Conservation (phyloP, 2,113 vertebrate species). For the Grantiella picta region DNA sequence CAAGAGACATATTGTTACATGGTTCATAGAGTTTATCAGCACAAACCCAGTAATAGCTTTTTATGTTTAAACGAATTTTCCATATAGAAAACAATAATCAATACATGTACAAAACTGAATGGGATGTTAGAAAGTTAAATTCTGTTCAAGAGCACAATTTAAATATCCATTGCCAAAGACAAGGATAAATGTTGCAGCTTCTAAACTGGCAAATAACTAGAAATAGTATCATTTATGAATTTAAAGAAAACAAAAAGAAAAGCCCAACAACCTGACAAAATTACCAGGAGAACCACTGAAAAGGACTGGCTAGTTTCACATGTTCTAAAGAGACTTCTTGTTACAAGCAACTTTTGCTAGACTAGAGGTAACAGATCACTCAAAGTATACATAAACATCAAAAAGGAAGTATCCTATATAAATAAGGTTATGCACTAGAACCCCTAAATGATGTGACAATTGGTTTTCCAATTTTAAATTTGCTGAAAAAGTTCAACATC, state of each 20-base stretch:
- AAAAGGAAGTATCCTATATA: neutral
- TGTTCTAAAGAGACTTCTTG: neutral
- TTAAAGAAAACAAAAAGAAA: neutral
- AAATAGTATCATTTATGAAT: neutral
- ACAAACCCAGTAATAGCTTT: neutral
- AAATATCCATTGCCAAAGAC: neutral
- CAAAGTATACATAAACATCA: neutral
- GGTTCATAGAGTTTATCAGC: neutral
- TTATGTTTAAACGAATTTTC: neutral
- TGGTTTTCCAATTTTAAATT: neutral
- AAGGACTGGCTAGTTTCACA: neutral
- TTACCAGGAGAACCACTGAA: neutral
- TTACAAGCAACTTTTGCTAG: neutral
- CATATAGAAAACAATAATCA: neutral
- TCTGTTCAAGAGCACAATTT: neutral
- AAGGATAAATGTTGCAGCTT: neutral
- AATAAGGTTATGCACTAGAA: neutral
- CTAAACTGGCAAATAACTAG: neutral
- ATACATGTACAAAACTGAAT: accelerated
- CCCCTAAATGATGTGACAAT: neutral
- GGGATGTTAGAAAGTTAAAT: neutral
- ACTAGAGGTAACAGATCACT: neutral
- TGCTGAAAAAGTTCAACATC: neutral
- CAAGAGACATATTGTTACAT: neutral
- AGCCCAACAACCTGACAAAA: neutral